phyloP scores from a whole-genome alignment of 2,113 vertebrate species.

The Camelus dromedarius region DNA sequence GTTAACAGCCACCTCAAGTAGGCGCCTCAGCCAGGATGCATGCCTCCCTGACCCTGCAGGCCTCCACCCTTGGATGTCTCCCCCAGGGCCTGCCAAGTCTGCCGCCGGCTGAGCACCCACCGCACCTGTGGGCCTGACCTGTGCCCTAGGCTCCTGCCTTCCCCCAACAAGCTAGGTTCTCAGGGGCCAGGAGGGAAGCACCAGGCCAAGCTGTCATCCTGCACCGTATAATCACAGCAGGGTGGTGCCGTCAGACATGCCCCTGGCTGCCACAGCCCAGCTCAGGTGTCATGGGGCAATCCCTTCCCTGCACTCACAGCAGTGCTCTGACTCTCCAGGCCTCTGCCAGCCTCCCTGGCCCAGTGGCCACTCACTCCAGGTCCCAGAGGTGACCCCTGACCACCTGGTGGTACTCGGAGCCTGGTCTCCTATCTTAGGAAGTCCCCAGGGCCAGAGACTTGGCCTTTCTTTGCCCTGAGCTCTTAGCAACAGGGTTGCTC shows the following conservation, averaged over 20 bases:
- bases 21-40: neutral
- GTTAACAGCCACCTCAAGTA: neutral
- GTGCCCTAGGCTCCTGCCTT: neutral
- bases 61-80: neutral
- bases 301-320: neutral
- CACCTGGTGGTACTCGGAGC: neutral
- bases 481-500: slow-evolving; percentile 55
- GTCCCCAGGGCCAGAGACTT: neutral
- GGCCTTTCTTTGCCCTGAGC: neutral
- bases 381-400: neutral
- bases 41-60: neutral
- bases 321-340: neutral
- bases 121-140: neutral
- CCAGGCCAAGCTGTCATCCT: neutral
- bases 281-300: neutral
- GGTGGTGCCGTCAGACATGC: too few relatives aligned
- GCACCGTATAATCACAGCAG: neutral
- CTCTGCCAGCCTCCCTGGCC: neutral
- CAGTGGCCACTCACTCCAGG: accelerated
- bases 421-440: neutral
- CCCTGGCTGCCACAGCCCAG: neutral
- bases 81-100: neutral
- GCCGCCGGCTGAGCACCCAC: accelerated
- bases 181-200: neutral
- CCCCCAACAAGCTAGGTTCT: neutral